Percentiles rank a stretch among this genome's conserved stretches.
Conservation (phyloP, 1,140 invertebrate species). For the Idris sp. region DNA sequence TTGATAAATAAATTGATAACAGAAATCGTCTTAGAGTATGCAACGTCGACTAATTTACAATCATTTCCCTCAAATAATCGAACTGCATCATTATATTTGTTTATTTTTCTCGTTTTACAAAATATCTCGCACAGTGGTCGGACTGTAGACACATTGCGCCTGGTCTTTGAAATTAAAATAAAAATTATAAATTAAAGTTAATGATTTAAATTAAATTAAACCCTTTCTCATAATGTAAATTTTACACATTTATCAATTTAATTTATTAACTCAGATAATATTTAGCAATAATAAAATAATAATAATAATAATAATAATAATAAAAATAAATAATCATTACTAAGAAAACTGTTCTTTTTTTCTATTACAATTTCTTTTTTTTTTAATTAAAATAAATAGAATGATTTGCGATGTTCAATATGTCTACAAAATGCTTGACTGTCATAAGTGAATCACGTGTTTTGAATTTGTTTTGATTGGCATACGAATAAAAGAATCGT, state of each 20-base stretch:
- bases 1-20: conserved; percentile 30
- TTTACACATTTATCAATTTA: too few species aligned
- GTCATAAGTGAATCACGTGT: too few species aligned
- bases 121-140: conserved; percentile 4
- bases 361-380: too few species aligned
- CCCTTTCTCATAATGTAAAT: too few species aligned
- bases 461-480: conserved; percentile 5
- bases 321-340: too few species aligned
- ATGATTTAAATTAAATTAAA: too few species aligned
- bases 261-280: too few species aligned
- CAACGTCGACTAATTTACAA: conserved; percentile 22
- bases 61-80: conserved; percentile 10
- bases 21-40: conserved; percentile 13
- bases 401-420: conserved; percentile 12
- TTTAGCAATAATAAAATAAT: too few species aligned
- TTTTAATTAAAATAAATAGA: too few species aligned
- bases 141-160: conserved; percentile 8
- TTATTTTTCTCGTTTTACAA: conserved; percentile 20
- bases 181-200: background rate
- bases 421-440: conserved; percentile 21
- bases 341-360: too few species aligned
- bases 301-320: too few species aligned
- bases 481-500: conserved; percentile 46
- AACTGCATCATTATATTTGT: conserved; percentile 7
- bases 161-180: too few species aligned